phyloP scores from a whole-genome alignment of 2,888 invertebrate genomes.

The Polylopha cassiicola region DNA sequence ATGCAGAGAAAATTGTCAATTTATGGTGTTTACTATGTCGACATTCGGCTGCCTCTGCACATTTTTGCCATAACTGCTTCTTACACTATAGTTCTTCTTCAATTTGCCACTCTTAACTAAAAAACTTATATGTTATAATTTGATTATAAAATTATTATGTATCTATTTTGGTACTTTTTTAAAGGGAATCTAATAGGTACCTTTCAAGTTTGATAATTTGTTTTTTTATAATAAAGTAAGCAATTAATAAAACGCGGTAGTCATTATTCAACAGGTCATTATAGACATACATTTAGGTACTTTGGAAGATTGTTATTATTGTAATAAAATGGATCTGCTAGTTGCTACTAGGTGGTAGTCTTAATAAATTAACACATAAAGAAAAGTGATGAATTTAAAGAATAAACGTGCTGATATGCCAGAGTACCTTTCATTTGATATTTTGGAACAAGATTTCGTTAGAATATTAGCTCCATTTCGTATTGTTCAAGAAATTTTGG shows the following conservation, averaged over 20 bases:
- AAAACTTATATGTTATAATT: neutral
- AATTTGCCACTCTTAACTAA: constrained; percentile 42
- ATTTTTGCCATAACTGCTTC: constrained; percentile 46
- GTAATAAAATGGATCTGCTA: too few relatives aligned
- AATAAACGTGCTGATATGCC: neutral
- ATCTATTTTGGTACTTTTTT: neutral
- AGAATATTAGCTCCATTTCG: constrained; percentile 28
- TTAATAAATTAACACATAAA: neutral
- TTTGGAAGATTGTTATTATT: too few relatives aligned
- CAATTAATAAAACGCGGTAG: too few relatives aligned
- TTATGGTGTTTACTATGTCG: constrained; percentile 46
- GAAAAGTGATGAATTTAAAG: too few relatives aligned
- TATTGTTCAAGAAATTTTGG: constrained; percentile 38
- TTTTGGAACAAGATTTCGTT: constrained; percentile 44
- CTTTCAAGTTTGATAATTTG: too few relatives aligned
- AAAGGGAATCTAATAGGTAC: too few relatives aligned
- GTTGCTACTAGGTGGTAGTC: too few relatives aligned
- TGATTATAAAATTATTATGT: neutral
- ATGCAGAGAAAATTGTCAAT: constrained; percentile 42
- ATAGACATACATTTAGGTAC: too few relatives aligned
- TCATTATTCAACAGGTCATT: too few relatives aligned
- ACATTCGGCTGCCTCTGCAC: constrained; percentile 39
- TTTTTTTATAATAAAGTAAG: too few relatives aligned
- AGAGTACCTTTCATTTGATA: constrained; percentile 29
- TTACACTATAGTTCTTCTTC: constrained; percentile 51